Base-by-base conservation (phyloP, 35 echinoderm and acorn worm genomes). In the Apostichopus japonicus region DNA sequence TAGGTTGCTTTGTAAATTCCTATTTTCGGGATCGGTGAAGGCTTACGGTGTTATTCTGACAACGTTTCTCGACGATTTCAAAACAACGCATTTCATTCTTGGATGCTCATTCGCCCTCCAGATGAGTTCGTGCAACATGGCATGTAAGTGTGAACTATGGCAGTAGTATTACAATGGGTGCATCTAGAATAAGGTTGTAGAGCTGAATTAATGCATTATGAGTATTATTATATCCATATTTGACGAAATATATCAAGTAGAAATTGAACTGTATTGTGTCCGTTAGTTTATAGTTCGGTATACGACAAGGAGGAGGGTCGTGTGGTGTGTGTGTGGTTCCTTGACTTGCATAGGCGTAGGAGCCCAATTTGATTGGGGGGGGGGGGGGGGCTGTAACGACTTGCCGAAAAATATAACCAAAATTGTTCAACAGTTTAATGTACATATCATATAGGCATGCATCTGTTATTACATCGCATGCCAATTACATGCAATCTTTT, bases 1-100 rank as follows among this genome's bases (percentile, higher is more conserved):
- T 5, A 82, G 79, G 24, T 82, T 23, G 8, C 21, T 82, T 82
- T 82, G 27, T 44, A 82, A 82, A 51, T 82, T 82, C 19, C n/a
- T 82, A 17, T 10, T 44, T 16, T 5, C 1, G 9, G 24, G 79
- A 15, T 82, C 24, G 13, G 44, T 82, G 79, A 82, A 82, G n/a
- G 22, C 23, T 52, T 82, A 33, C n/a, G 79, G 79, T 8, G 79
- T 82, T 52, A 24, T 82, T 82, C 19, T 56, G 5, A 24, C 25
- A 56, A 82, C 79, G 21, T 52, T 82, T 25, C 13, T 82, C 0
- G n/a, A 82, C 14, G 23, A 82, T 54, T 82, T 82, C 44, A n/a
- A 52, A 54, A 54, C 79, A 52, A 82, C 33, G 8, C 54, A 82
- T 23, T 82, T 82, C n/a, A 54, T 82, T 16, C 5, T 82, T 8